phyloP scores from a whole-genome alignment of 2,888 invertebrate species.

The Aspidiotus rigidus region DNA sequence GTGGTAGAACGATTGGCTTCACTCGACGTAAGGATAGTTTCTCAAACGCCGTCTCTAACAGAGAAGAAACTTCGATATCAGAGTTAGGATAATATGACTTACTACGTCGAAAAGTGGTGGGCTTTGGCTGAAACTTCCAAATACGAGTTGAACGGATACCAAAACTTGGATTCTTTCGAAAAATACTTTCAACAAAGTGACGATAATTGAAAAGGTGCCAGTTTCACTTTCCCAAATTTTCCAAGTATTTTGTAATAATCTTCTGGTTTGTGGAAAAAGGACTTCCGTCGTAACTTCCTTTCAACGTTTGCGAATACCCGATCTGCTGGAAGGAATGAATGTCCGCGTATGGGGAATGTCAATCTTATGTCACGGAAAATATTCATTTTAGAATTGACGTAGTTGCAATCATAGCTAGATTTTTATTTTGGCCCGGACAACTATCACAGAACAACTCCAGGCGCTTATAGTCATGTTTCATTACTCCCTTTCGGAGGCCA shows the following conservation, averaged over 20 bases:
- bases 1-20: neutral
- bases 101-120: neutral
- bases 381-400: neutral
- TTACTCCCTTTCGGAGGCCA: neutral
- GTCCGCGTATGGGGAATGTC: neutral
- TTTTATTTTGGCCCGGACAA: neutral
- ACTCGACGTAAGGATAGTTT: neutral
- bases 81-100: neutral
- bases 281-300: neutral
- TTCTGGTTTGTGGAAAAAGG: neutral
- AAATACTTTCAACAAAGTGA: neutral
- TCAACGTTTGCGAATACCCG: neutral
- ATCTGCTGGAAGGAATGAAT: neutral
- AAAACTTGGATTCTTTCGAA: neutral
- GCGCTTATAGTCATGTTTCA: neutral
- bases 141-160: constrained; percentile 1
- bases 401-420: neutral
- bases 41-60: neutral
- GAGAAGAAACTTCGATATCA: neutral
- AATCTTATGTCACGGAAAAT: neutral
- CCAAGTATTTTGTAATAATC: neutral
- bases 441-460: neutral
- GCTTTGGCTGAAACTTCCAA: constrained; percentile 17
- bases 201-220: neutral
- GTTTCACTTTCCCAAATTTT: neutral